Evolutionary conservation across 2,888 invertebrate species (phyloP).

Genomic region (Dryococelus australis): DNA sequence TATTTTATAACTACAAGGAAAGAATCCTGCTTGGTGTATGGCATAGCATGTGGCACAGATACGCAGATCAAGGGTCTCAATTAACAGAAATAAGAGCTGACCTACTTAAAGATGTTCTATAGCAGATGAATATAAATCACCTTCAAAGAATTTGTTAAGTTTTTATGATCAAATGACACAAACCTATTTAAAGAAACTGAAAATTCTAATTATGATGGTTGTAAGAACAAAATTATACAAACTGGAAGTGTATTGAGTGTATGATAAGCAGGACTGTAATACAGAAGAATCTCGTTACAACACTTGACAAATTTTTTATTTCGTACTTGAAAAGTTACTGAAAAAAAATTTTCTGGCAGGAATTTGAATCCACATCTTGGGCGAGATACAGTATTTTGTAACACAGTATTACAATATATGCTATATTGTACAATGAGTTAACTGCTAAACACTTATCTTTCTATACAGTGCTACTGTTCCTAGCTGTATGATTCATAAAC

Average conservation of each 20-base stretch:
- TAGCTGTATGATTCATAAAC: not conserved
- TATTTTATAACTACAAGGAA: not conserved
- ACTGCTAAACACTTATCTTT: not conserved
- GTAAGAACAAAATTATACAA: no score
- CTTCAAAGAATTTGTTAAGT: not conserved
- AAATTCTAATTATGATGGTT: no score
- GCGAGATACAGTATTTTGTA: not conserved
- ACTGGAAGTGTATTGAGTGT: no score
- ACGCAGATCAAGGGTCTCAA: not conserved
- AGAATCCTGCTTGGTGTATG: not conserved
- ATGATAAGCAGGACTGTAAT: no score
- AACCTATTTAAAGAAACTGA: no score
- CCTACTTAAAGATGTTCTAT: not conserved
- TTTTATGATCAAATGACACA: no score
- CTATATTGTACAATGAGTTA: not conserved
- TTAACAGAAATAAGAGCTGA: not conserved
- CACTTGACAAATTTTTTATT: no score
- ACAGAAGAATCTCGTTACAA: no score
- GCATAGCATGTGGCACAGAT: not conserved
- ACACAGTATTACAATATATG: not conserved
- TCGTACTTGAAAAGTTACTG: not conserved
- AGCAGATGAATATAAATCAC: not conserved
- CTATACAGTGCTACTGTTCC: not conserved
- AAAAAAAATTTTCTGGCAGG: not conserved
- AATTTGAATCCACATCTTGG: not conserved